phyloP scores from a whole-genome alignment of 2,797 vertebrate genomes.

The Erpetoichthys calabaricus region DNA sequence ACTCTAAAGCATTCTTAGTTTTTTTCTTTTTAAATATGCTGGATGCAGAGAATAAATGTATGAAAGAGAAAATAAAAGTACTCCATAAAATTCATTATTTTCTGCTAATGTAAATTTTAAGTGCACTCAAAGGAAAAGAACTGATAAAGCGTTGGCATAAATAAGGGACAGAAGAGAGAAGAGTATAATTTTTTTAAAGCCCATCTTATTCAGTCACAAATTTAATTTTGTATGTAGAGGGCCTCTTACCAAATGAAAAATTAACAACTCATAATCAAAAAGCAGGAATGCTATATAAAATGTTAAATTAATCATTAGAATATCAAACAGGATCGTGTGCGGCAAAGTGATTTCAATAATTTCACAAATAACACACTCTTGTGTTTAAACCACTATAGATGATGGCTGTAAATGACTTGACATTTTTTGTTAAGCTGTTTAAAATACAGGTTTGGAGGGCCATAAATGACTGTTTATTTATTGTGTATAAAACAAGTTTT shows the following conservation, averaged over 20 bases:
- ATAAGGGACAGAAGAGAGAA: no score
- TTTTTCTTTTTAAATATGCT: no score
- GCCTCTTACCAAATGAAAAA: constrained; percentile 1
- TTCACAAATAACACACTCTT: not conserved
- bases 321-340: not conserved
- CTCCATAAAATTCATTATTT: no score
- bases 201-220: not conserved
- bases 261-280: constrained; percentile 4
- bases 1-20: no score
- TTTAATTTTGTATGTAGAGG: not conserved
- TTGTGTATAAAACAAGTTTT: no score
- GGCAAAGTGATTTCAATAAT: not conserved
- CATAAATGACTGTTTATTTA: no score
- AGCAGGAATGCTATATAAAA: not conserved
- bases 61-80: no score
- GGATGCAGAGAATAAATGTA: no score
- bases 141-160: no score
- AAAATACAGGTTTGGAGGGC: not conserved
- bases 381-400: not conserved
- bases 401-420: constrained; percentile 2
- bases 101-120: no score
- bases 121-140: no score
- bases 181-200: not conserved
- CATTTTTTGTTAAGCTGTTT: not conserved
- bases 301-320: not conserved